phyloP scores from a whole-genome alignment of 2,797 vertebrate genomes.

The Coendou prehensilis region DNA sequence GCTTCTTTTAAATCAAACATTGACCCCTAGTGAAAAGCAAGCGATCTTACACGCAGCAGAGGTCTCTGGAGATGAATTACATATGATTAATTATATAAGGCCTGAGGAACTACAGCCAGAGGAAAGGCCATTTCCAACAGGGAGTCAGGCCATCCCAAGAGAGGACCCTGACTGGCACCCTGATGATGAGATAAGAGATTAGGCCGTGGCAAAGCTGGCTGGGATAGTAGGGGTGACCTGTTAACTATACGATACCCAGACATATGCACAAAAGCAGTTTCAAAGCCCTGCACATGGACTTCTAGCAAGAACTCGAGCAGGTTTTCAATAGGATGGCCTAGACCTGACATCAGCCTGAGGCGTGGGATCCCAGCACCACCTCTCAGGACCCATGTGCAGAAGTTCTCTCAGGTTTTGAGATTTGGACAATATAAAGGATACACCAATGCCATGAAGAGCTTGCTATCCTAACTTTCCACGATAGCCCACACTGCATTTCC shows the following conservation, averaged over 20 bases:
- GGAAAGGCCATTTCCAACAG: not conserved
- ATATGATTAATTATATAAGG: not conserved
- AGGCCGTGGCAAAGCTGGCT: not conserved
- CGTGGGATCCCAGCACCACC: not conserved
- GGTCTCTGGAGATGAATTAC: not conserved
- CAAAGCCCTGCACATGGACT: not conserved
- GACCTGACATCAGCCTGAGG: not conserved
- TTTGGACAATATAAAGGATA: not conserved
- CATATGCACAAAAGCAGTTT: not conserved
- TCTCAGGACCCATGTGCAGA: not conserved
- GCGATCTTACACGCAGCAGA: not conserved
- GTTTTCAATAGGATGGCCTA: not conserved
- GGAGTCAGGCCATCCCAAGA: not conserved
- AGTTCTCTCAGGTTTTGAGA: not conserved
- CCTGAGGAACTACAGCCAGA: not conserved
- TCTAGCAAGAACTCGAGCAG: not conserved
- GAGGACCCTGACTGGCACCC: not conserved
- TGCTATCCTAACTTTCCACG: not conserved
- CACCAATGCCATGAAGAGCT: not conserved
- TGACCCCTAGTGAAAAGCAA: not conserved
- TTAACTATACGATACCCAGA: not conserved
- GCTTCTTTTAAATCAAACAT: not conserved
- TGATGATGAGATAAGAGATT: not conserved
- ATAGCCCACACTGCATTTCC: not conserved
- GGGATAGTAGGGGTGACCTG: not conserved